These are phyloP conservation scores for Melipona bicolor DNA, from an alignment of 2,888 invertebrate genomes.

Conservation along the genomic window DNA sequence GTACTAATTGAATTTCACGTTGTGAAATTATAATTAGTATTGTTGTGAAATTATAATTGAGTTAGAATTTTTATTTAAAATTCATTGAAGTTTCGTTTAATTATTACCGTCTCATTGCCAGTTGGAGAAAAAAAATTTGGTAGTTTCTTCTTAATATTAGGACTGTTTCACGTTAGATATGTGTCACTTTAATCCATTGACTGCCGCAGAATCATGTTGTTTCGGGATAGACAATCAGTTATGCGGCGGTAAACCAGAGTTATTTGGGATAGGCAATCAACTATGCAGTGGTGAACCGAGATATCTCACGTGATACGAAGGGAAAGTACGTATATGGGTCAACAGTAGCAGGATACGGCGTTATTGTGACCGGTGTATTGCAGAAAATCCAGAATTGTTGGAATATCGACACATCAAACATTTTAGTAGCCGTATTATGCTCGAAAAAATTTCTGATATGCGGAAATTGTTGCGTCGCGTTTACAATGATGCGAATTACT, in stretches of 20 bases:
- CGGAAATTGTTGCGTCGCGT: neutral
- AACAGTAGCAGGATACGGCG: conserved; percentile 41
- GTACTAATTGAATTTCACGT: too few species aligned
- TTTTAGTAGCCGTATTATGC: conserved; percentile 13
- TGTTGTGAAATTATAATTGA: too few species aligned
- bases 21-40: too few species aligned
- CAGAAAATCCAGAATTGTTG: conserved; percentile 27
- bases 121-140: neutral
- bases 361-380: conserved; percentile 46
- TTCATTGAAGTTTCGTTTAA: neutral
- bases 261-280: conserved; percentile 71
- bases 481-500: neutral
- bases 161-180: neutral
- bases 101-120: neutral
- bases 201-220: conserved; percentile 59
- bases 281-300: conserved; percentile 71
- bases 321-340: conserved; percentile 62
- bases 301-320: conserved; percentile 70
- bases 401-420: neutral
- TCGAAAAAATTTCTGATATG: neutral
- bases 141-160: neutral
- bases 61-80: neutral
- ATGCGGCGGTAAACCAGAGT: conserved; percentile 71
- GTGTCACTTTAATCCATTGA: conserved; percentile 64
- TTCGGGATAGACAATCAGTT: conserved; percentile 70